Evolutionary conservation across 1,140 invertebrate genomes (phyloP).

Genomic region (Zaprionus africanus): DNA sequence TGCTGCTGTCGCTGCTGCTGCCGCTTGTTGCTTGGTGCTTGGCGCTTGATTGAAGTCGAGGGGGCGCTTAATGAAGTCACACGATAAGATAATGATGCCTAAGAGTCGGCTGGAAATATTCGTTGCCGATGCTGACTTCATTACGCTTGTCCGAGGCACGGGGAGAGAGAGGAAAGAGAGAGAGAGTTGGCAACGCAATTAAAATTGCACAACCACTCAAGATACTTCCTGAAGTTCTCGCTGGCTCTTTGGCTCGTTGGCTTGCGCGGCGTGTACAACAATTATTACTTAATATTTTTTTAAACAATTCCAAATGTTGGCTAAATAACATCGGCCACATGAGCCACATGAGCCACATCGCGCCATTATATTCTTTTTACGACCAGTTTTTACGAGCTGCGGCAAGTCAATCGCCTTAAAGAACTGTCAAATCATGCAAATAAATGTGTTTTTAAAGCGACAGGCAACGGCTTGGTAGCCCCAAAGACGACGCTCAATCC

Average conservation of each 20-base stretch:
- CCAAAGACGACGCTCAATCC: slow-evolving; percentile 6
- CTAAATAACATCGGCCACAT: slow-evolving; percentile 36
- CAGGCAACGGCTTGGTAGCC: slow-evolving; percentile 32
- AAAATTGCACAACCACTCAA: slow-evolving; percentile 55
- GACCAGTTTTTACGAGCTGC: slow-evolving; percentile 51
- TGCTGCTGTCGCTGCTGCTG: slow-evolving; percentile 7
- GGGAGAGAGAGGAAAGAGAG: background rate
- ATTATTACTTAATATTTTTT: slow-evolving; percentile 70
- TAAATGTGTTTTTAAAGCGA: slow-evolving; percentile 66
- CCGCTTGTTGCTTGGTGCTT: slow-evolving; percentile 23
- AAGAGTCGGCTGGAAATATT: slow-evolving; percentile 35
- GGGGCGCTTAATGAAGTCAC: slow-evolving; percentile 54
- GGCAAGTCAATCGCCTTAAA: slow-evolving; percentile 70
- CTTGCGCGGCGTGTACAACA: slow-evolving; percentile 59
- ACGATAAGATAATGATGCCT: slow-evolving; percentile 58
- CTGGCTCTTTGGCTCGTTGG: slow-evolving; percentile 18
- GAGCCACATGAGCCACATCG: background rate
- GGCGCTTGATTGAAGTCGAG: slow-evolving; percentile 45
- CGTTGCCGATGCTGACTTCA: slow-evolving; percentile 33
- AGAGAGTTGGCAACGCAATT: slow-evolving; percentile 34
- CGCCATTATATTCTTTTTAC: slow-evolving; percentile 45
- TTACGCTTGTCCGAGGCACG: background rate
- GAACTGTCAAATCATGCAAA: slow-evolving; percentile 81
- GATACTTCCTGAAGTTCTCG: slow-evolving; percentile 34
- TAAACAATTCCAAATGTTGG: slow-evolving; percentile 66